Conservation (phyloP, 2,797 vertebrate species). For the Dipus sagitta region DNA sequence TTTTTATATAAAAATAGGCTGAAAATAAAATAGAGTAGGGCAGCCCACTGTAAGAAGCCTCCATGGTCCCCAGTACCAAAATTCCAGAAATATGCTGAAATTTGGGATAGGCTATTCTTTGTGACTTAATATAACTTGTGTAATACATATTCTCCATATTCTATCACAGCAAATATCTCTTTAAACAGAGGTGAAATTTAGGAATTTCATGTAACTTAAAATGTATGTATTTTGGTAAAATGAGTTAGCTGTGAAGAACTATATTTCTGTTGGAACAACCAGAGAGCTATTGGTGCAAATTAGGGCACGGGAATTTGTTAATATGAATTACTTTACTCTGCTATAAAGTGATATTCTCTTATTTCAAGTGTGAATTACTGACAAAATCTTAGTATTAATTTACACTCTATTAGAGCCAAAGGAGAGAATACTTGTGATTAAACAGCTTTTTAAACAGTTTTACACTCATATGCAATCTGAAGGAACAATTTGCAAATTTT, state of each 20-base stretch:
- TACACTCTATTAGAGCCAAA: background rate
- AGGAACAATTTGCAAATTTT: background rate
- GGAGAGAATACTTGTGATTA: background rate
- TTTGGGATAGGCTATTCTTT: background rate
- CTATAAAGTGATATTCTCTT: background rate
- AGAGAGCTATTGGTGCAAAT: background rate
- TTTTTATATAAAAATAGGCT: too few species aligned
- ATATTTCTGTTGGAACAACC: background rate
- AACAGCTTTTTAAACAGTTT: background rate
- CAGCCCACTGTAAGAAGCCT: background rate
- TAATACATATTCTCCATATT: background rate
- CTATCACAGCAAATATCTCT: background rate
- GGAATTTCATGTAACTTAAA: background rate
- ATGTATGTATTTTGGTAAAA: background rate
- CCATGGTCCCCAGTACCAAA: background rate
- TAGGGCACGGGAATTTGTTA: background rate
- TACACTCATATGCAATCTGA: background rate
- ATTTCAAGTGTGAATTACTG: conserved; percentile 37
- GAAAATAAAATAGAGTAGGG: background rate
- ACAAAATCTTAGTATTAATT: conserved; percentile 19
- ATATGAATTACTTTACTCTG: background rate
- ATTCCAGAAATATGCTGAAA: background rate
- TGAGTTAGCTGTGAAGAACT: background rate
- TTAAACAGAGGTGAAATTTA: background rate
- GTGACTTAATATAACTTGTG: background rate